These are phyloP conservation scores for Microctonus brassicae DNA, from an alignment of 2,888 invertebrate genomes.

Conservation along the genomic window DNA sequence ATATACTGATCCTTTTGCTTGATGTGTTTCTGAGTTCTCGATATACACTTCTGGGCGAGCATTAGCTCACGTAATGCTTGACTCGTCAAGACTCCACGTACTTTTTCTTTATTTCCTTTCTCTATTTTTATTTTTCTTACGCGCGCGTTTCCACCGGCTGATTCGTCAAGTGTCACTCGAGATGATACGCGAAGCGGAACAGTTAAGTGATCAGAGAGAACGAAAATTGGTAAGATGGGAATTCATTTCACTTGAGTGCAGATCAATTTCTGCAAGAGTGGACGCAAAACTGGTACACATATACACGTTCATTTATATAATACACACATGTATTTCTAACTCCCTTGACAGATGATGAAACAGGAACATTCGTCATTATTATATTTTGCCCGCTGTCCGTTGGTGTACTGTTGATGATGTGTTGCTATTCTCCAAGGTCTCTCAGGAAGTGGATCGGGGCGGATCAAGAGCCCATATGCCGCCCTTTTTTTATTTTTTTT, in stretches of 20 bases:
- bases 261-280: neutral
- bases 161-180: neutral
- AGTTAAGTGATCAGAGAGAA: conserved; percentile 3
- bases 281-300: neutral
- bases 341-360: conserved; percentile 5
- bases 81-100: neutral
- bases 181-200: neutral
- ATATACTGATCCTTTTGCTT: neutral
- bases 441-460: conserved; percentile 67
- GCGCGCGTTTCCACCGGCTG: neutral
- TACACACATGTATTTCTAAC: neutral
- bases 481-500: too few species aligned
- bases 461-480: conserved; percentile 63
- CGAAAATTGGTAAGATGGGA: neutral
- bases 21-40: neutral
- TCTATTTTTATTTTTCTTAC: neutral
- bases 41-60: neutral
- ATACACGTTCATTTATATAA: neutral
- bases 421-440: conserved; percentile 51
- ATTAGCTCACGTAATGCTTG: neutral
- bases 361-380: conserved; percentile 62
- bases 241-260: neutral
- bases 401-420: neutral
- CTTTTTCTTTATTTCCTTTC: too few species aligned
- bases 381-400: conserved; percentile 32